A percentile compares a stretch with the other conserved stretches of the same genome.
Conservation (phyloP, 2,888 invertebrate genomes). For the Mythimna vitellina region DNA sequence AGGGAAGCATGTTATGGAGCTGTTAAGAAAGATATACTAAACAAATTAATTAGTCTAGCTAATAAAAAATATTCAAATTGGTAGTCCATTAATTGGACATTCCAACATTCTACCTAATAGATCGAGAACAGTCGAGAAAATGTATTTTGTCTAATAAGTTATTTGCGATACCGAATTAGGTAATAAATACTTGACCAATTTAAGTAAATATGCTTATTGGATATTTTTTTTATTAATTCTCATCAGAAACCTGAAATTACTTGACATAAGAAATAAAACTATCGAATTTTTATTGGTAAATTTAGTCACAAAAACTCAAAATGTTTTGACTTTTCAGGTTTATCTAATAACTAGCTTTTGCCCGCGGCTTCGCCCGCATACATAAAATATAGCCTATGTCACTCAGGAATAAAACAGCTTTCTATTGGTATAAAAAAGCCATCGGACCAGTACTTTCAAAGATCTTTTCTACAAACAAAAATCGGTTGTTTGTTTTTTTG, state of each 20-base stretch:
- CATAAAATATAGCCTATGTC: too few relatives aligned
- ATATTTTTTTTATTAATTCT: not conserved
- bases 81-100: not conserved
- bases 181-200: not conserved
- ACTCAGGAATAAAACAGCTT: too few relatives aligned
- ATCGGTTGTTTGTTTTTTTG: too few relatives aligned
- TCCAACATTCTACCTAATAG: not conserved
- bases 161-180: not conserved
- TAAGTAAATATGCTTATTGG: too few relatives aligned
- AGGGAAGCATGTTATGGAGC: not conserved
- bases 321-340: too few relatives aligned
- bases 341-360: too few relatives aligned
- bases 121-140: not conserved
- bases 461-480: too few relatives aligned
- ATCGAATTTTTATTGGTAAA: not conserved
- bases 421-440: too few relatives aligned
- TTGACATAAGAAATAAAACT: not conserved
- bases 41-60: not conserved
- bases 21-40: not conserved
- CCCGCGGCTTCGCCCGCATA: too few relatives aligned
- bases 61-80: not conserved
- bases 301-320: too few relatives aligned
- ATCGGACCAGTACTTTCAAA: too few relatives aligned
- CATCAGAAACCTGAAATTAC: too few relatives aligned
- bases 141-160: not conserved